Evolutionary conservation across 2,888 invertebrate genomes (phyloP), one percentile per base, ranked within the genome.

Genomic region (Nycteola revayana): DNA sequence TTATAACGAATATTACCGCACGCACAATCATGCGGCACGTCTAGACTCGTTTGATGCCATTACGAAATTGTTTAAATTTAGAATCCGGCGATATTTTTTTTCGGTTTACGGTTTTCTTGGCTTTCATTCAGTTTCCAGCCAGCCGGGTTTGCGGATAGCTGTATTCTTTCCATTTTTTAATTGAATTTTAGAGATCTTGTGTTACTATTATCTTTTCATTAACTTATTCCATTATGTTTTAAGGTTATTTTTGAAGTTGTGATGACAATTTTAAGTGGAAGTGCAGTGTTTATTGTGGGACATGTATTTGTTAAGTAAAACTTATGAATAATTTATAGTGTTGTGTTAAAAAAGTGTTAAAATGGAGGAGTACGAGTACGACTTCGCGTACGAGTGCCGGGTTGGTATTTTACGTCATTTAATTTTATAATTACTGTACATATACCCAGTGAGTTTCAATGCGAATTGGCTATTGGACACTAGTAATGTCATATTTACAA

Each of bases 331-430:
- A 49, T 26, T 56, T 45, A 42, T 10, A 36, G 44, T 48, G 60
- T 42, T 60, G 55, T 44, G 58, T 56, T 57, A 68, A 34, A 36
- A 48, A 48, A 48, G 53, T 63, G 48, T 42, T 42, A 64, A 64
- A 63, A 79, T 89, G 89, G 87, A 86, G 55, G 88, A 89, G 47
- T 90, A 91, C 74, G 91, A 92, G 64, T 92, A 92, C 80, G 90
- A 92, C 79, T 92, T 92, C 84, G 90, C 90, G 48, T 92, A 90
- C 77, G 92, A 92, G 80, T 91, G 92, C 83, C 89, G 90, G 92
- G 92, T 92, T 83, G 75, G 90, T 87, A 77, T 72, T 51, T 53
- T 14, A 14, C n/a, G n/a, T n/a, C n/a, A n/a, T n/a, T n/a, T n/a
- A 14, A 14, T 14, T 14, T 14, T 3, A 14, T 14, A 14, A n/a